Evolutionary conservation across 2,113 vertebrate genomes (phyloP), one percentile per base, ranked within the genome.

Genomic region (Rhegmatorhina hoffmannsi): DNA sequence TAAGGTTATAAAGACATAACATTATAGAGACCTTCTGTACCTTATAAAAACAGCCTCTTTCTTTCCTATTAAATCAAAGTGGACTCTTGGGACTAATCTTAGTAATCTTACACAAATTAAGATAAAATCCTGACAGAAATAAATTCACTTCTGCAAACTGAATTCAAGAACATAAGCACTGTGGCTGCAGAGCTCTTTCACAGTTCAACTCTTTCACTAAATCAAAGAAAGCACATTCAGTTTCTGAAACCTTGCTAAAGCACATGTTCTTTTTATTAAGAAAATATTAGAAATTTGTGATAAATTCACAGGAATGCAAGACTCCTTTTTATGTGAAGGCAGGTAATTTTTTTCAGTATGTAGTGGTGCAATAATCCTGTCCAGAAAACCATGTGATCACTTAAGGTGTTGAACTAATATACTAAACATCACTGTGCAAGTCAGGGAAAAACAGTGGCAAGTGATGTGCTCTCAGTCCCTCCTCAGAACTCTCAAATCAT

Each of bases 81-180:
- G 26, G 49, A 86, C 53, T 93, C 58, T 44, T 19, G 36, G 49
- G 86, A 24, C 10, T 90, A 66, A 83, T 13, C 7, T 31, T 58
- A 73, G 53, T 79, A 50, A 87, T 34, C 29, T 38, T 68, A 79
- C 25, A 67, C 18, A 88, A 84, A 89, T 40, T 63, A 66, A 88
- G 60, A 73, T 60, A 73, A 93, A 92, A 75, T 7, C 34, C 34
- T 34, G n/a, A 49, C 43, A 79, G 46, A 59, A 86, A 86, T 23
- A 58, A 28, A 90, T 8, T 36, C 55, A 59, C 7, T 83, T 68
- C 40, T 73, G 40, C 58, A 86, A 93, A 83, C 1, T 13, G 11
- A 83, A 68, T 62, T 43, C 69, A 74, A 53, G 34, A 67, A 75
- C 74, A 59, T n/a, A 87, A 62, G 20, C 20, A 74, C 21, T 36